Evolutionary conservation across 2,888 invertebrate genomes (phyloP).

Genomic region (Hypsopygia costalis): DNA sequence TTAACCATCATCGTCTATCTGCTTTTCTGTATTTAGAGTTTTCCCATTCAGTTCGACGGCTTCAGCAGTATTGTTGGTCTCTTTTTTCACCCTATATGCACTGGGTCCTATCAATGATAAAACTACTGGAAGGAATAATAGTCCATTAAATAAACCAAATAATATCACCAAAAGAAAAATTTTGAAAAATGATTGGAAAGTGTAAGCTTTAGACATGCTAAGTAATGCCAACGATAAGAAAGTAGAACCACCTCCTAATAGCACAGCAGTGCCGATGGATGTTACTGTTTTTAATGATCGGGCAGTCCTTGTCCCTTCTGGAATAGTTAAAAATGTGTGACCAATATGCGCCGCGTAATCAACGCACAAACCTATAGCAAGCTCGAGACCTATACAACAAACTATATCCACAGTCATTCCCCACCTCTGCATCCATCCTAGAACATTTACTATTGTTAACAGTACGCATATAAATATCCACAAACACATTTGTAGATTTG

Average conservation of each 20-base stretch:
- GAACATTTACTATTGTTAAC: constrained; percentile 86
- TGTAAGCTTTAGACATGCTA: constrained; percentile 86
- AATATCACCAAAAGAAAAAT: constrained; percentile 88
- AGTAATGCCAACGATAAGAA: constrained; percentile 86
- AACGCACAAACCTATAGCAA: constrained; percentile 90
- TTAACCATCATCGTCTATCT: constrained; percentile 27
- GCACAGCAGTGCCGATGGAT: constrained; percentile 87
- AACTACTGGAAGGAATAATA: constrained; percentile 87
- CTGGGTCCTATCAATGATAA: constrained; percentile 86
- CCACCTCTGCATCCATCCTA: constrained; percentile 90
- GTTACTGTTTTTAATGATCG: constrained; percentile 83
- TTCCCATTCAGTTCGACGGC: constrained; percentile 58
- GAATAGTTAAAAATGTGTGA: constrained; percentile 87
- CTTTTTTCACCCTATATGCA: constrained; percentile 52
- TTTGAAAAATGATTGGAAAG: constrained; percentile 87
- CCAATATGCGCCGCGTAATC: constrained; percentile 92
- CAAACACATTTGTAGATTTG: constrained; percentile 87
- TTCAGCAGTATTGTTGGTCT: constrained; percentile 39
- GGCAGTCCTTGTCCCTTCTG: constrained; percentile 73
- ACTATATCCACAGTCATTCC: constrained; percentile 90
- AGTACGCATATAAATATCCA: constrained; percentile 89
- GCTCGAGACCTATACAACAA: constrained; percentile 89
- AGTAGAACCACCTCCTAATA: constrained; percentile 89
- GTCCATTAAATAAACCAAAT: constrained; percentile 89
- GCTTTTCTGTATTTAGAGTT: constrained; percentile 30